These are phyloP conservation scores for Medauroidea extradentata DNA, from an alignment of 1,140 invertebrate species.

Conservation along the genomic window DNA sequence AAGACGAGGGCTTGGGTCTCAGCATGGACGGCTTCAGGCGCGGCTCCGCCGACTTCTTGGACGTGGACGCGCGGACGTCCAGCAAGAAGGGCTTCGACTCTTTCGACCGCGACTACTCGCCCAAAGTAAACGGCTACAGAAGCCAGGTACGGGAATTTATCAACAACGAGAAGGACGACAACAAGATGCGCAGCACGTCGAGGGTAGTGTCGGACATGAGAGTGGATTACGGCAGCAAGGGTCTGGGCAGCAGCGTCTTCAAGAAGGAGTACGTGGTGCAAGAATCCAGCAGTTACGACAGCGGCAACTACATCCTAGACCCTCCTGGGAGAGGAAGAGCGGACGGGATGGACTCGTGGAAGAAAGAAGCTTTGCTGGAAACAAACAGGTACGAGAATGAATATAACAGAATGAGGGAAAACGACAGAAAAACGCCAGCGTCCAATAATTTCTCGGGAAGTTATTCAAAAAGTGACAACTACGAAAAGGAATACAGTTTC, in stretches of 20 bases:
- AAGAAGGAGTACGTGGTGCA: neutral
- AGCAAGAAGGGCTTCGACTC: constrained; percentile 47
- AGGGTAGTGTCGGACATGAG: neutral
- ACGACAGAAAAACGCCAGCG: constrained; percentile 36
- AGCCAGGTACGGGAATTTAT: constrained; percentile 10
- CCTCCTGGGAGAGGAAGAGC: constrained; percentile 53
- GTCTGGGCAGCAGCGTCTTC: too few relatives aligned
- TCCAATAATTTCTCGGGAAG: constrained; percentile 26
- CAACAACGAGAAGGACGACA: neutral
- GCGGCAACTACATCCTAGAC: constrained; percentile 31
- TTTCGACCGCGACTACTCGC: neutral
- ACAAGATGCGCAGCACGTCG: too few relatives aligned
- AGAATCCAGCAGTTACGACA: neutral
- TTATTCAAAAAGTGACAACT: too few relatives aligned
- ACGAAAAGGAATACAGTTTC: constrained; percentile 32
- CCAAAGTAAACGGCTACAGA: constrained; percentile 6
- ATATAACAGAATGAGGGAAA: constrained; percentile 26
- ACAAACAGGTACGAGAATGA: constrained; percentile 18
- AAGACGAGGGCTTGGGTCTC: constrained; percentile 68
- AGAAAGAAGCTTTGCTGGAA: neutral
- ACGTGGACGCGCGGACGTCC: constrained; percentile 3
- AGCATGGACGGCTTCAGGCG: constrained; percentile 48
- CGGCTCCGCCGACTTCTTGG: constrained; percentile 14
- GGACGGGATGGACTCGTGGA: constrained; percentile 59
- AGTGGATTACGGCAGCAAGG: neutral